Evolutionary conservation across 2,888 invertebrate genomes (phyloP), one percentile per base, ranked within the genome.

Genomic region (Chloroclysta siterata): DNA sequence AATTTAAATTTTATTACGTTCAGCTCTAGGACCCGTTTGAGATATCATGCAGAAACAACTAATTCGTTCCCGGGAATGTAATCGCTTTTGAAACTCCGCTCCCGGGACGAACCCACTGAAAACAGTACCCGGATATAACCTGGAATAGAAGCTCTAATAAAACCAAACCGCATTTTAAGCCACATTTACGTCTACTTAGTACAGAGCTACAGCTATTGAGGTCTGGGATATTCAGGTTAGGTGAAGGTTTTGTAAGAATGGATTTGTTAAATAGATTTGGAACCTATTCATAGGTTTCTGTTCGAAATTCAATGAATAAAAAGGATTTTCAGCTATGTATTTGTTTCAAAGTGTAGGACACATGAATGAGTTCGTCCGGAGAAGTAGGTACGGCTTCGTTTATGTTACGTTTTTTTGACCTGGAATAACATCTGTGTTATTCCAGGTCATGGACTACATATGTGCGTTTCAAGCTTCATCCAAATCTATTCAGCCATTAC

Each of bases 1-100:
- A 63, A 63, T 63, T 56, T 52, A 56, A 60, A 57, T 59, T 56
- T 46, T 57, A 60, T 60, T 61, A 54, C 53, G 58, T 62, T 41
- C 57, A 50, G 57, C 46, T 48, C 47, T 42, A 39, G 53, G 36
- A 57, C 50, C 57, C 54, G 46, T 57, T 54, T 65, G 65, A 51
- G 39, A 65, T 61, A 65, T 58, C 65, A 65, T 61, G 65, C 60
- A 65, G 60, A 65, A 65, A 61, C 60, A 57, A 53, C 50, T 57
- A 60, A 65, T 57, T 65, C 53, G 53, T 60, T 44, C 56, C 33
- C 53, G 36, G 44, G 57, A 65, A 65, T 61, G 53, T 61, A 65
- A 60, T 65, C 60, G 60, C 57, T 60, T 63, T 65, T 57, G 65
- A 44, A 53, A 33, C 50, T 54, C 39, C 28, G 39, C 44, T 39